Base-by-base conservation (phyloP, 2,888 invertebrate species). In the Byasa hedistus region DNA sequence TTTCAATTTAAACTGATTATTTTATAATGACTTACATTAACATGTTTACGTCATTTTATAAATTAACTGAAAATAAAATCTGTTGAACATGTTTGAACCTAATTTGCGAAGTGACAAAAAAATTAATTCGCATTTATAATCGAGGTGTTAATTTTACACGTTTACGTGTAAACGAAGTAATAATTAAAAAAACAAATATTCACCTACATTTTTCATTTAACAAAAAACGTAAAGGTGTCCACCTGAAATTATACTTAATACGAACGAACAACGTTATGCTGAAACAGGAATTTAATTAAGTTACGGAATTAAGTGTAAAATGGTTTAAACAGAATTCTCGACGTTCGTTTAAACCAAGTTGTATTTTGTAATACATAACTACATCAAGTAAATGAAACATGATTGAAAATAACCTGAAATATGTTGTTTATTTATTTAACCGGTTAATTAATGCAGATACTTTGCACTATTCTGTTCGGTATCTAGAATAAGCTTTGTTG, bases 241-340 rank as follows among this genome's bases (percentile, higher is more conserved):
- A 61, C 22, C 10, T 56, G 3, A 44, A 62, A 62, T 62, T 62
- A 62, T 23, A 56, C 44, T 56, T 62, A 36, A 56, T 44, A 32
- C 62, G 39, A 22, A 56, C 23, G 44, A 51, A 51, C 27, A 27
- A 23, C 7, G 44, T 48, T 39, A 27, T 51, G 27, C 51, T 51
- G 59, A 59, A 59, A 59, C 51, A 22, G 44, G 54, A 55, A 61
- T 55, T 54, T 54, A 55, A 55, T 39, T 24, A 61, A n/a, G 19
- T 55, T 55, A 24, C 24, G 39, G 27, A 56, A 55, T 55, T 23
- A 61, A 55, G 10, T 52, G 52, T 5, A 17, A 62, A 19, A 19
- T 56, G 15, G 10, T 39, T 55, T 23, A n/a, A 12, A 52, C 48
- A 3, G 51, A 60, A 59, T 59, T 22, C 24, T 27, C 17, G 15